Percentiles rank a stretch among this genome's conserved stretches.
Evolutionary conservation across 1,140 invertebrate species (phyloP).

Genomic region (Brachionus angularis): DNA sequence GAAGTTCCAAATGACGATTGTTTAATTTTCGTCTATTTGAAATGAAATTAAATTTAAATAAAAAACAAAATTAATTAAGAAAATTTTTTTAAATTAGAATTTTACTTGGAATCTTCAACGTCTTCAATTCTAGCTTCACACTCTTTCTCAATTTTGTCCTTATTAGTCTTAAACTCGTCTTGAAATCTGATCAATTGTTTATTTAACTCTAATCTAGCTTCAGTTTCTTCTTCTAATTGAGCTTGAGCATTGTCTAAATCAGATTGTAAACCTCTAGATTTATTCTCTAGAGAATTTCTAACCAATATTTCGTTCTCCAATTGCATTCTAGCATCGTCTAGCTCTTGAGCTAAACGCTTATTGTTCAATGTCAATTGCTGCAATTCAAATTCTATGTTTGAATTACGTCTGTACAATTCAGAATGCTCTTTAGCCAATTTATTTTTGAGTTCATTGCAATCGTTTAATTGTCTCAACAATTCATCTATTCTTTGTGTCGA

Average conservation of each 20-base stretch:
- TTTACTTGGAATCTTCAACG: slow-evolving; percentile 42
- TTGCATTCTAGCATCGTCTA: slow-evolving; percentile 34
- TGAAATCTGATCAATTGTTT: slow-evolving; percentile 29
- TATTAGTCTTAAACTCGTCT: slow-evolving; percentile 29
- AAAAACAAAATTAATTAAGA: neutral
- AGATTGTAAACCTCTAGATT: neutral
- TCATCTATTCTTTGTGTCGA: slow-evolving; percentile 26
- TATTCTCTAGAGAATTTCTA: slow-evolving; percentile 15
- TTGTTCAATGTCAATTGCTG: neutral
- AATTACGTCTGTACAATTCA: slow-evolving; percentile 5
- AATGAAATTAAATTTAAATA: neutral
- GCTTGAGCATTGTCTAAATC: slow-evolving; percentile 27
- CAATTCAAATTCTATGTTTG: slow-evolving; percentile 38
- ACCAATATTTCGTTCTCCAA: slow-evolving; percentile 43
- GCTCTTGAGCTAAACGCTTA: neutral
- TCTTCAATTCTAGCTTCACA: slow-evolving; percentile 39
- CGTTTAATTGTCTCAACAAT: slow-evolving; percentile 18
- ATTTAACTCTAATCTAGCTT: slow-evolving; percentile 26
- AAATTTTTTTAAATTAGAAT: neutral
- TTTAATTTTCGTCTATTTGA: slow-evolving; percentile 35
- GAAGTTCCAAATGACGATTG: slow-evolving; percentile 28
- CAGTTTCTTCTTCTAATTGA: slow-evolving; percentile 41
- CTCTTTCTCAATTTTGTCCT: slow-evolving; percentile 39
- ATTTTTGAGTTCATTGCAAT: slow-evolving; percentile 22
- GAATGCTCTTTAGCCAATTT: slow-evolving; percentile 33